Evolutionary conservation across 37 sponge, comb jelly and placozoan species (phyloP).

Genomic region (Eunapius fragilis): DNA sequence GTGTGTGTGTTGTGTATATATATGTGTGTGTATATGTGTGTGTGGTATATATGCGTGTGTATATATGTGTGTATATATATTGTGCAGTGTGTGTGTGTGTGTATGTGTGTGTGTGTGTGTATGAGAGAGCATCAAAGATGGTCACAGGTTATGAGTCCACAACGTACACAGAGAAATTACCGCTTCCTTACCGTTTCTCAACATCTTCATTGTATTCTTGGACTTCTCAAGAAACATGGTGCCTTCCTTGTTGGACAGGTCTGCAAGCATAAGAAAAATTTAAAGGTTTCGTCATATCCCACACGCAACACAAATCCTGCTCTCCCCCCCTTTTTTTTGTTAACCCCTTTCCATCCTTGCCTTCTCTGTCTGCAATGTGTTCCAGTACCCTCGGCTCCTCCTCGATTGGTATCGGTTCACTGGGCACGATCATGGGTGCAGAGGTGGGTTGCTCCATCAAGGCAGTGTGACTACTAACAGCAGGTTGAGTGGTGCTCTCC

Average conservation of each 20-base stretch:
- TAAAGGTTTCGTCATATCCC: background rate
- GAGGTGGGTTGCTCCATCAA: background rate
- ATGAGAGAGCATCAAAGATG: background rate
- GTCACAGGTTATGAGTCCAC: too few relatives aligned
- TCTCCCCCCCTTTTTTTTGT: background rate
- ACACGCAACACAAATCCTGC: background rate
- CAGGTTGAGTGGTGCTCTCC: background rate
- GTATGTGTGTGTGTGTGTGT: background rate
- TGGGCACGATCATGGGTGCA: background rate
- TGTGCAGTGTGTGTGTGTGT: constrained; percentile 19
- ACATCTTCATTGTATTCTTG: constrained; percentile 42
- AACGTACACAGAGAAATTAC: background rate
- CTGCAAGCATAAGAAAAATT: constrained; percentile 16
- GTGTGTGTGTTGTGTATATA: too few relatives aligned
- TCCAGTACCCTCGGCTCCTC: constrained; percentile 39
- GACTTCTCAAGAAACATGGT: constrained; percentile 77
- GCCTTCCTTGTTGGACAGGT: constrained; percentile 61
- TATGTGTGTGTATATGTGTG: too few relatives aligned
- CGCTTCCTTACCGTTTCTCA: constrained; percentile 49
- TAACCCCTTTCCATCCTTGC: constrained; percentile 19
- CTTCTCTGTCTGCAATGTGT: constrained; percentile 93
- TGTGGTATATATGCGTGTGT: background rate
- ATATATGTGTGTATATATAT: constrained; percentile 14
- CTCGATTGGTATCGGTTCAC: background rate
- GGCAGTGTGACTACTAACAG: background rate